Conservation (phyloP, 2,888 invertebrate genomes). For the Chymomyza fuscimana region DNA sequence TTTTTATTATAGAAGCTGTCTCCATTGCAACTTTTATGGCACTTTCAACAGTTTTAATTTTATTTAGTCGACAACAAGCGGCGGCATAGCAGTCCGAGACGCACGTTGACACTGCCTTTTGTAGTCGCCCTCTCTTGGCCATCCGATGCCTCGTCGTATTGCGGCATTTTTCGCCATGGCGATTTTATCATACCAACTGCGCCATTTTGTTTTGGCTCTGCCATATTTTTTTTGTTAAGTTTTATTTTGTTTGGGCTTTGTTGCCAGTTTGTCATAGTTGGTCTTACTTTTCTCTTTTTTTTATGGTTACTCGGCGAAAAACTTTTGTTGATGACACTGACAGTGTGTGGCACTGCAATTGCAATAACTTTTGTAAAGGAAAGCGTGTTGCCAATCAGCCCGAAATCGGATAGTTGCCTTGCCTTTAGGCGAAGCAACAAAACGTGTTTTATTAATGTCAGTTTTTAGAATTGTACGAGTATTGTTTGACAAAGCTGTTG, state of each 20-base stretch:
- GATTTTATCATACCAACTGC: slow-evolving; percentile 15
- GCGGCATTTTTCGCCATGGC: slow-evolving; percentile 13
- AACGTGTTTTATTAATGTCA: background rate
- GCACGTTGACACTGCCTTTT: background rate
- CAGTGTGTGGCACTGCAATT: background rate
- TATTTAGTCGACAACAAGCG: slow-evolving; percentile 25
- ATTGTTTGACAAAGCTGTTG: background rate
- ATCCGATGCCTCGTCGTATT: slow-evolving; percentile 15
- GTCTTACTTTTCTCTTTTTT: slow-evolving; percentile 4
- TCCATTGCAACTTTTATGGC: slow-evolving; percentile 24
- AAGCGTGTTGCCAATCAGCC: slow-evolving; percentile 23
- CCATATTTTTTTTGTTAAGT: background rate
- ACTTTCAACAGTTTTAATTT: slow-evolving; percentile 33
- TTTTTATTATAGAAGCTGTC: too few species aligned
- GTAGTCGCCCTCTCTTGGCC: background rate
- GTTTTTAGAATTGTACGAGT: background rate
- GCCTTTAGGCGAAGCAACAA: background rate
- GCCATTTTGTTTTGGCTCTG: slow-evolving; percentile 16
- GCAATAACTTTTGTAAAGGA: slow-evolving; percentile 22
- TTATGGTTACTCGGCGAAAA: background rate
- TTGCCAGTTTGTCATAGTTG: slow-evolving; percentile 25
- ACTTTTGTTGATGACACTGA: slow-evolving; percentile 8
- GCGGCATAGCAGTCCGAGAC: background rate
- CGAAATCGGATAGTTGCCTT: background rate
- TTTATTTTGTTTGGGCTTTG: slow-evolving; percentile 14